Evolutionary conservation across 2,797 vertebrate species (phyloP).

Genomic region (Sphenodon punctatus): DNA sequence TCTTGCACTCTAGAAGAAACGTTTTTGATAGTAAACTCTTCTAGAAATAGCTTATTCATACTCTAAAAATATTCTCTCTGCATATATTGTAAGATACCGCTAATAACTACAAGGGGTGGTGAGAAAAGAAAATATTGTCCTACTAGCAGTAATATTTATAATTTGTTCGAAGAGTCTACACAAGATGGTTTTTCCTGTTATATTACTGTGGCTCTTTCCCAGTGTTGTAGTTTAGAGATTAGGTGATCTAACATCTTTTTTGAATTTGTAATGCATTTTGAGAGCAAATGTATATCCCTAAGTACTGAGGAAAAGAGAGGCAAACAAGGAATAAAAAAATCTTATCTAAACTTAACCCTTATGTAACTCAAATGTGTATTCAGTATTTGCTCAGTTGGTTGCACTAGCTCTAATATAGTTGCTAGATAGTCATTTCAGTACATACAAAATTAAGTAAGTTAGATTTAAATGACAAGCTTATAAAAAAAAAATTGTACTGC

Average conservation of each 20-base stretch:
- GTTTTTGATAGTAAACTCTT: constrained; percentile 12
- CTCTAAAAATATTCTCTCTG: background rate
- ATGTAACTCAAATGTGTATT: too few species aligned
- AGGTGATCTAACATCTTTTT: background rate
- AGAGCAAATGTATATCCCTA: background rate
- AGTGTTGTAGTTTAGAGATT: background rate
- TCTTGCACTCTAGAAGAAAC: constrained; percentile 13
- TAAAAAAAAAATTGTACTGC: constrained; percentile 42
- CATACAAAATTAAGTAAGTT: background rate
- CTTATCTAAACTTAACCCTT: too few species aligned
- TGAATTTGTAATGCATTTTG: background rate
- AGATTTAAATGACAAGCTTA: constrained; percentile 11
- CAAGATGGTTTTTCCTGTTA: background rate
- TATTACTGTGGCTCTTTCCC: background rate
- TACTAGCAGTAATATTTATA: background rate
- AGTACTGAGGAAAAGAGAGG: background rate
- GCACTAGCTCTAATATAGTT: background rate
- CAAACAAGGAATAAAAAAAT: background rate
- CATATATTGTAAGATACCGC: background rate
- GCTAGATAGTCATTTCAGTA: constrained; percentile 3
- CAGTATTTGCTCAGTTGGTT: background rate
- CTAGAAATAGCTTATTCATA: background rate
- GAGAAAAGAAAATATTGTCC: background rate
- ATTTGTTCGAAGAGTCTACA: constrained; percentile 11
- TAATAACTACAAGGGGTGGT: background rate